Percentiles rank a stretch among this genome's conserved stretches.
Conservation (phyloP, 2,888 invertebrate genomes). For the Leptinotarsa rubiginosa region DNA sequence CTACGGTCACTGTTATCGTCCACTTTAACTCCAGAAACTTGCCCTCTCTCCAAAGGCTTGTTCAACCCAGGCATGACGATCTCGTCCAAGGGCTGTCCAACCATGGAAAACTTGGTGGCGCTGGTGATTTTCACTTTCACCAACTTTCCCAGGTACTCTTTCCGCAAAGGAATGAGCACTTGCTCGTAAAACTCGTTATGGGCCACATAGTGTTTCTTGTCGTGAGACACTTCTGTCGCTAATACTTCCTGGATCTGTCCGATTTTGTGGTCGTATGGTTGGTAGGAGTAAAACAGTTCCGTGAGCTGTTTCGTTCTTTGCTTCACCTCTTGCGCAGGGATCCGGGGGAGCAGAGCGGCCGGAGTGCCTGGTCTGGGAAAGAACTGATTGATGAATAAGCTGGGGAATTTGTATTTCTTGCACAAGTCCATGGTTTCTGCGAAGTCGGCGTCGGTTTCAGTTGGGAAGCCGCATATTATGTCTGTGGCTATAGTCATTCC, state of each 20-base stretch:
- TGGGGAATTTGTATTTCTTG: conserved; percentile 87
- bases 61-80: conserved; percentile 67
- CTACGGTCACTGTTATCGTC: conserved; percentile 36
- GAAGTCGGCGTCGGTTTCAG: conserved; percentile 92
- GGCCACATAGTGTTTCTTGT: conserved; percentile 89
- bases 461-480: conserved; percentile 98
- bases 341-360: conserved; percentile 87
- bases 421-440: conserved; percentile 88
- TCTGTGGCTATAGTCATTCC: conserved; percentile 96
- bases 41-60: conserved; percentile 70
- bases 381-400: conserved; percentile 98
- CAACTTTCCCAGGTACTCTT: conserved; percentile 84
- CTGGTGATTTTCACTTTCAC: conserved; percentile 80
- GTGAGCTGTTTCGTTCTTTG: conserved; percentile 88
- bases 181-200: conserved; percentile 97
- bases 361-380: conserved; percentile 97
- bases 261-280: conserved; percentile 80
- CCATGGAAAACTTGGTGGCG: conserved; percentile 83
- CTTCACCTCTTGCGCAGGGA: conserved; percentile 90
- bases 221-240: conserved; percentile 94
- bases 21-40: conserved; percentile 68
- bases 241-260: conserved; percentile 81
- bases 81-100: conserved; percentile 74
- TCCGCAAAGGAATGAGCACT: conserved; percentile 83
- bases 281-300: conserved; percentile 90